These are phyloP conservation scores for Trialeurodes vaporariorum DNA, from an alignment of 1,140 invertebrate genomes.

Conservation along the genomic window DNA sequence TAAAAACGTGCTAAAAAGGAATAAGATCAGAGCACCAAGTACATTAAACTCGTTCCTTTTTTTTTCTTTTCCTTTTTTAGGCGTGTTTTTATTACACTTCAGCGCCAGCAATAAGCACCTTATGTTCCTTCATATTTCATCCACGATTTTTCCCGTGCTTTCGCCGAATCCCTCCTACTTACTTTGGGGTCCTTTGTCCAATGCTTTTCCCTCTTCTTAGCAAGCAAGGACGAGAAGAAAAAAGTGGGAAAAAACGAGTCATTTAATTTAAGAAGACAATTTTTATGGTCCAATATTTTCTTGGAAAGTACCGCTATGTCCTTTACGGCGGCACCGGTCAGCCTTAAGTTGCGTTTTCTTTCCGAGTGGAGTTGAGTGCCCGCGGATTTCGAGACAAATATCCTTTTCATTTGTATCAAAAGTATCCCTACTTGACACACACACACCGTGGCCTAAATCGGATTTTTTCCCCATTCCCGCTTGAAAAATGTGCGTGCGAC, in stretches of 20 bases:
- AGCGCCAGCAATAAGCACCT: neutral
- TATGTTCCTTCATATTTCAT: slow-evolving; percentile 1
- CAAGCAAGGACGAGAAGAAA: too few relatives aligned
- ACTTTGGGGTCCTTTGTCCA: neutral
- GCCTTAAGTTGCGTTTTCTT: too few relatives aligned
- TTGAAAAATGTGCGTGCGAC: too few relatives aligned
- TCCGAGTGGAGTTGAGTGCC: too few relatives aligned
- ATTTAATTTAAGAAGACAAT: neutral
- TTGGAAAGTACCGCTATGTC: neutral
- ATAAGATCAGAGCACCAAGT: neutral
- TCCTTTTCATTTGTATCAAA: too few relatives aligned
- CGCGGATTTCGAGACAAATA: too few relatives aligned
- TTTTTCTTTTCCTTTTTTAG: too few relatives aligned
- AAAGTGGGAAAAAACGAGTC: neutral
- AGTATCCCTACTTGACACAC: too few relatives aligned
- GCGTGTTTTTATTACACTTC: neutral
- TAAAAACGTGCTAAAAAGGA: neutral
- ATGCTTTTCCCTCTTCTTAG: neutral
- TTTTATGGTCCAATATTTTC: neutral
- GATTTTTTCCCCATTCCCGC: too few relatives aligned
- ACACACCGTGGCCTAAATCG: too few relatives aligned
- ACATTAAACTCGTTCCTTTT: neutral
- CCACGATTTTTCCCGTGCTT: neutral
- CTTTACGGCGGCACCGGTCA: too few relatives aligned
- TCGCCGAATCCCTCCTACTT: neutral